Base-by-base conservation (phyloP, 2,113 vertebrate genomes). In the Carettochelys insculpta region DNA sequence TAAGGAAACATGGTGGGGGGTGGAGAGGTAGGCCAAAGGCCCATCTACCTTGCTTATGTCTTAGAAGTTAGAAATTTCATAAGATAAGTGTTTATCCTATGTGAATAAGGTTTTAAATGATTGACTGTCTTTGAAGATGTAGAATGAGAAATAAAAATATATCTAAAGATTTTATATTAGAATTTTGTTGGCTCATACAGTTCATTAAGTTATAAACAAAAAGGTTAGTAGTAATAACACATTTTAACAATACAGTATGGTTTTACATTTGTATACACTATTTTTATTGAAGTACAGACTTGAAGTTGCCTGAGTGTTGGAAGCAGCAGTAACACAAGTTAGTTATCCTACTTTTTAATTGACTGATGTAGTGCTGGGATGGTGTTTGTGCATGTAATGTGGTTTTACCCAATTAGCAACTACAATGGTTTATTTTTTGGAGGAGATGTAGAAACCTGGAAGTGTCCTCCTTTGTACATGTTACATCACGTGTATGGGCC, bases 181-280 rank as follows among this genome's bases (percentile, higher is more conserved):
- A 43, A 17, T 38, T 89, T 90, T 81, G 2, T 2, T 79, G 80
- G 12, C 41, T 94, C 27, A 34, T 20, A 3, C 48, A n/a, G n/a
- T 92, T 89, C 17, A 13, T 77, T 87, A 83, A 53, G 10, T 92
- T 43, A 82, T 86, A 89, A 82, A 89, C 87, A 76, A 93, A 82
- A 54, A 94, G 87, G 54, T 13, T 56, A 56, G 27, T 56, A 56
- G 27, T 56, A 56, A 6, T 56, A 56, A 56, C 82, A n/a, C n/a
- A n/a, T n/a, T n/a, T n/a, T n/a, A n/a, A n/a, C n/a, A n/a, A n/a
- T n/a, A n/a, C n/a, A n/a, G n/a, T n/a, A n/a, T n/a, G n/a, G n/a
- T n/a, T n/a, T n/a, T n/a, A n/a, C n/a, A n/a, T n/a, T n/a, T n/a
- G n/a, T n/a, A n/a, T n/a, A n/a, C n/a, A n/a, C n/a, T n/a, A 25